These are phyloP conservation scores for Pyralis farinalis DNA, from an alignment of 2,888 invertebrate genomes.

Conservation along the genomic window DNA sequence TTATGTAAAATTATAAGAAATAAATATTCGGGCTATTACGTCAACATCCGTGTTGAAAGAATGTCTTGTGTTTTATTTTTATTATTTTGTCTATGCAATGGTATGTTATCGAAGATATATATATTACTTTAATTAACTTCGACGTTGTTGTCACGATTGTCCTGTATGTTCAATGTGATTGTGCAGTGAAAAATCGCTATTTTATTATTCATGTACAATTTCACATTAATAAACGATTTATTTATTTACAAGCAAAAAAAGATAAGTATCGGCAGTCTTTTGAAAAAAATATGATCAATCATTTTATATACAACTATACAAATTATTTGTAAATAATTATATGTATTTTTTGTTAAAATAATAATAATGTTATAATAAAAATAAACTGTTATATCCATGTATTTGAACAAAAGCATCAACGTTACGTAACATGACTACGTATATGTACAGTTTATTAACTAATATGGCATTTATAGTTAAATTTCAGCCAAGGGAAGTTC, in stretches of 20 bases:
- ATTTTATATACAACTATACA: constrained; percentile 62
- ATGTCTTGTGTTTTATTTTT: constrained; percentile 60
- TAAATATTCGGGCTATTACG: constrained; percentile 63
- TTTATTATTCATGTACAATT: constrained; percentile 42
- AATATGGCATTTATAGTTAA: constrained; percentile 74
- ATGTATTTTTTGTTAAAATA: constrained; percentile 39
- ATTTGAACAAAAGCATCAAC: constrained; percentile 58
- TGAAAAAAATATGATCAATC: constrained; percentile 59
- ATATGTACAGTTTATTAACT: constrained; percentile 71
- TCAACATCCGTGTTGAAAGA: constrained; percentile 62
- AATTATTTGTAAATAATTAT: constrained; percentile 63
- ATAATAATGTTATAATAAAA: constrained; percentile 45
- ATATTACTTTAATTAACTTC: constrained; percentile 30
- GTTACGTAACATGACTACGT: constrained; percentile 56
- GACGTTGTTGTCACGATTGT: constrained; percentile 30
- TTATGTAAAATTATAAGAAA: constrained; percentile 49
- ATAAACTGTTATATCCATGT: constrained; percentile 42
- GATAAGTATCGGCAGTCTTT: constrained; percentile 73
- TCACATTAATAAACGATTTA: constrained; percentile 33
- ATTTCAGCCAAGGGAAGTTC: constrained; percentile 40
- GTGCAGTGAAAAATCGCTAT: constrained; percentile 75
- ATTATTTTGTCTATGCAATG: constrained; percentile 40
- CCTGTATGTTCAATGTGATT: constrained; percentile 15
- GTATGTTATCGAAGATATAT: constrained; percentile 37
- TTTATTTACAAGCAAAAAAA: constrained; percentile 54